Percentiles rank a stretch among this genome's conserved stretches.
Evolutionary conservation across 2,888 invertebrate genomes (phyloP).

Genomic region (Eremobia ochroleuca): DNA sequence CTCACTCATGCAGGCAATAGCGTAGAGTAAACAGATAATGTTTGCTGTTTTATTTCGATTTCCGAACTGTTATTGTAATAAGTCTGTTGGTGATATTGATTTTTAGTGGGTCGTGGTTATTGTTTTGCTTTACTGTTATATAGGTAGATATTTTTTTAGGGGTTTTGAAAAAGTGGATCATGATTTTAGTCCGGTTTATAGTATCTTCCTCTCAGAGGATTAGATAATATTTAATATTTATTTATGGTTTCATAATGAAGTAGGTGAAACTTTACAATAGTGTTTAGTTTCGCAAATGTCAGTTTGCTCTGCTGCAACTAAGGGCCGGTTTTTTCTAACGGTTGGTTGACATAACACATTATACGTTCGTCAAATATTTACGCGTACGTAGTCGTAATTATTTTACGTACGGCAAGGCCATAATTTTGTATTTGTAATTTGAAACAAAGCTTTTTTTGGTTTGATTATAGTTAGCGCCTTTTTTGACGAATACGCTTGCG

Average conservation of each 20-base stretch:
- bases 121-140: too few relatives aligned
- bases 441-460: too few relatives aligned
- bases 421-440: too few relatives aligned
- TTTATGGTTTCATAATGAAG: not conserved
- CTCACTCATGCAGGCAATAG: constrained; percentile 16
- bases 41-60: constrained; percentile 25
- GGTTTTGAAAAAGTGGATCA: not conserved
- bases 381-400: too few relatives aligned
- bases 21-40: constrained; percentile 4
- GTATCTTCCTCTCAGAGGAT: not conserved
- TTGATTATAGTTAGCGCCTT: too few relatives aligned
- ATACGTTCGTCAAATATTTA: too few relatives aligned
- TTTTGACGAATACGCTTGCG: not conserved
- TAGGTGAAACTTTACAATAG: too few relatives aligned
- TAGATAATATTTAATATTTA: not conserved
- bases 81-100: not conserved
- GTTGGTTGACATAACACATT: too few relatives aligned
- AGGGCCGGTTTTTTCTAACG: too few relatives aligned
- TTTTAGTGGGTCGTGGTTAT: not conserved
- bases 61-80: constrained; percentile 6
- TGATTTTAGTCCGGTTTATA: not conserved
- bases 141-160: not conserved
- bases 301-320: too few relatives aligned
- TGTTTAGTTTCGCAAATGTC: too few relatives aligned
- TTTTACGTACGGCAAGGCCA: too few relatives aligned